Conservation (phyloP, 2,888 invertebrate species). For the Orchesella flavescens region DNA sequence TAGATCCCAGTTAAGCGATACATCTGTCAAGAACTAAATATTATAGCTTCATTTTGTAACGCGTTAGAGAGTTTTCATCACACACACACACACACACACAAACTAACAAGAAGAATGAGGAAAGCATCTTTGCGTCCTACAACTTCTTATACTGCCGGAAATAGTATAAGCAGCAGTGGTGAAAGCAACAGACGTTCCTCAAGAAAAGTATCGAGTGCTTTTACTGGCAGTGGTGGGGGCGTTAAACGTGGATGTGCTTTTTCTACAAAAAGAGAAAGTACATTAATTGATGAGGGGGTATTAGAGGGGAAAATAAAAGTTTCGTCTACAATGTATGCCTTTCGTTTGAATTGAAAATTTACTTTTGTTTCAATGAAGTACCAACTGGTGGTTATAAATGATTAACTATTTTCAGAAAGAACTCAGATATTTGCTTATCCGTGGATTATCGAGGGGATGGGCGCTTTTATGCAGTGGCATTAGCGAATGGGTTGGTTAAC, state of each 20-base stretch:
- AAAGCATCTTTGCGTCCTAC: slow-evolving; percentile 16
- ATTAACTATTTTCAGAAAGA: slow-evolving; percentile 28
- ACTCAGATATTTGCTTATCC: slow-evolving; percentile 74
- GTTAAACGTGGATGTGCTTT: neutral
- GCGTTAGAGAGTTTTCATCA: no score
- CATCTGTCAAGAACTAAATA: no score
- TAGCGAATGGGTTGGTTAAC: slow-evolving; percentile 78
- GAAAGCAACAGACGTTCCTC: neutral
- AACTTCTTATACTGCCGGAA: neutral
- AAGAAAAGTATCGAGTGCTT: slow-evolving; percentile 17
- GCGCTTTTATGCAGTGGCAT: slow-evolving; percentile 79
- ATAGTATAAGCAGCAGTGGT: neutral
- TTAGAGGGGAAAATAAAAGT: slow-evolving; percentile 64
- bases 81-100: no score
- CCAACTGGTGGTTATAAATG: neutral
- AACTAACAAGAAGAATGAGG: neutral
- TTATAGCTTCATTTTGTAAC: no score
- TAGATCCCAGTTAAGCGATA: no score
- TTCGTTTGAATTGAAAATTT: no score
- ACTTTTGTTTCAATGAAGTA: no score
- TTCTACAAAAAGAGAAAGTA: neutral
- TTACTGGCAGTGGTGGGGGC: neutral
- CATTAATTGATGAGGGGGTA: slow-evolving; percentile 54
- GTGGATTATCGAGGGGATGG: slow-evolving; percentile 79
- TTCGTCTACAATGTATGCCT: slow-evolving; percentile 60